Evolutionary conservation across 2,797 vertebrate genomes (phyloP), one percentile per base, ranked within the genome.

Genomic region (Phataginus tetradactyla): DNA sequence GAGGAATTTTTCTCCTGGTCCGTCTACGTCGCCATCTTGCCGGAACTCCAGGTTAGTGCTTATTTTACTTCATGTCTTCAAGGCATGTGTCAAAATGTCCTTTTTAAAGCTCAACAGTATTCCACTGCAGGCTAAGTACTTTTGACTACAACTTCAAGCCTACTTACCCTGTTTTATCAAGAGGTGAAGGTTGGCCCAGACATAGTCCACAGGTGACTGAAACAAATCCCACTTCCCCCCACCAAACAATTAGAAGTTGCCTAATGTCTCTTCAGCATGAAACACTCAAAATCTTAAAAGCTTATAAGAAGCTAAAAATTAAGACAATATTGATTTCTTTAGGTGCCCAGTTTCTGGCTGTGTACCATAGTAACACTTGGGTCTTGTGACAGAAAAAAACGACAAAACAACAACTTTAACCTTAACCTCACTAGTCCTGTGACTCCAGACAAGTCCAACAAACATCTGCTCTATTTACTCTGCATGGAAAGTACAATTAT

Each of bases 221-320:
- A 61, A 72, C 61, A 85, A 74, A 20, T 69, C 18, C 20, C 15
- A 69, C 4, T 63, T 20, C 23, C 4, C 49, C 25, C 21, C 3
- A 4, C 23, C 83, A 45, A 81, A 23, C 4, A 53, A 45, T 49
- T 9, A 92, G n/a, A 71, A 92, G 51, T 59, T 85, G 80, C 29
- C 14, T 42, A 55, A 32, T 69, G 49, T 64, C 42, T 91, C 23
- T 78, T 91, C 29, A 55, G 42, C 18, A 61, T 14, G 37, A 85
- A 92, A 93, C 8, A 83, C 39, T 51, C 14, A 79, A 88, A 86
- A 83, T 42, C n/a, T 90, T 90, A 69, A 81, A 90, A 90, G n/a
- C 25, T 37, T 90, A 32, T 57, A 55, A 72, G 37, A 90, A 78
- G 29, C 23, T 71, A 79, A 87, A 92, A 69, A 51, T 79, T 51